phyloP scores from a whole-genome alignment of 2,797 vertebrate genomes.

The Sebastes paucispinis region DNA sequence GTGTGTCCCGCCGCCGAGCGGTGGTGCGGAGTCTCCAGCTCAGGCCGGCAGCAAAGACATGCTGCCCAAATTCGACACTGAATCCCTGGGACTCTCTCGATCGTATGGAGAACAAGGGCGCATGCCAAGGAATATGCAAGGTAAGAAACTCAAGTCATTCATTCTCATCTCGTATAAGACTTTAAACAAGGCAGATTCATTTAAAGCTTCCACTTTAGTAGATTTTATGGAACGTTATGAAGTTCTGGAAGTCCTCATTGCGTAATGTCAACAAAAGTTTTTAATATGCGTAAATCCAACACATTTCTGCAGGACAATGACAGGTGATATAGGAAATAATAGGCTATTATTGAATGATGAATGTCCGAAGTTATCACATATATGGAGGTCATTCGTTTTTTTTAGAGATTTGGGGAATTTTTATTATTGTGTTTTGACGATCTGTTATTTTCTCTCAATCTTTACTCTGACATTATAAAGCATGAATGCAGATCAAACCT shows the following conservation, averaged over 20 bases:
- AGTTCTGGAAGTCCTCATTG: not conserved
- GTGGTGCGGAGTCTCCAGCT: conserved; percentile 81
- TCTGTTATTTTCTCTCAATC: not conserved
- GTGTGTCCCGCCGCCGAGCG: conserved; percentile 82
- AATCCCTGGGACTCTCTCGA: conserved; percentile 93
- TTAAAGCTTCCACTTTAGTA: too few species aligned
- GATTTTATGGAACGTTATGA: not conserved
- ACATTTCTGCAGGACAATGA: not conserved
- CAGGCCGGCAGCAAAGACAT: conserved; percentile 91
- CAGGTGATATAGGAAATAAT: too few species aligned
- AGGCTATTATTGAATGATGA: not conserved
- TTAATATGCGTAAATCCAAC: not conserved
- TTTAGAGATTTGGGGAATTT: not conserved
- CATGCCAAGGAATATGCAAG: conserved; percentile 98
- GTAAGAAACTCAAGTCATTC: conserved; percentile 79
- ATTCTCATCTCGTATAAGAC: not conserved
- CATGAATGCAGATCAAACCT: not conserved
- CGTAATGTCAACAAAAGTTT: conserved; percentile 34
- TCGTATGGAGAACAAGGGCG: conserved; percentile 96
- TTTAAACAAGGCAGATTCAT: not conserved
- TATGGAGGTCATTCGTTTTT: not conserved
- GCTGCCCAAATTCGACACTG: conserved; percentile 98
- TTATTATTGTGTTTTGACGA: not conserved
- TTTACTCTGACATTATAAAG: not conserved
- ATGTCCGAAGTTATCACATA: not conserved